Base-by-base conservation (phyloP, 2,888 invertebrate genomes). In the Scotopteryx bipunctaria region DNA sequence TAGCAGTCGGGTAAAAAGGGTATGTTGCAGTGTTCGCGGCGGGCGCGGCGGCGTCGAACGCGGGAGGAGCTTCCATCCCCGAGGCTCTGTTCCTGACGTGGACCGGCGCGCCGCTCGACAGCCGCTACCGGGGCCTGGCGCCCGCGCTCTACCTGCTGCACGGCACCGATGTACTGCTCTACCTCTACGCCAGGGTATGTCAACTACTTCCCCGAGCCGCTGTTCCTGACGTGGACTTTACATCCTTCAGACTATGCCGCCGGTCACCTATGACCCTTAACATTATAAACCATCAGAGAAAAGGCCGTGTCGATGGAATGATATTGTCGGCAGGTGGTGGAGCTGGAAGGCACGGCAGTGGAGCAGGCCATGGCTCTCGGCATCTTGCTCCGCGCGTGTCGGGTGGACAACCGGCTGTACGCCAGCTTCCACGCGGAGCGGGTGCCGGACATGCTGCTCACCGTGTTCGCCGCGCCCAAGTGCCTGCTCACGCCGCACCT, bases 331-430 rank as follows among this genome's bases (percentile, higher is more conserved):
- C 21, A 94, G 94, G 91, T 94, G 54, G 94, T 95, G 13, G 95
- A 95, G 69, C 72, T 94, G 11, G 87, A 91, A 3, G 91, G 92
- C 6, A 84, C 76, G 3, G 91, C 92, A 3, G 85, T 83, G 42
- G 91, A 92, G 38, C 94, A 95, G 73, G 93, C 94, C 1, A 64
- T 82, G 57, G 94, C 94, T 1, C 78, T 95, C 54, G 88, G 92
- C 47, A 71, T 92, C 8, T 70, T 94, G 36, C 82, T 95, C 13
- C 91, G 91, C 27, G 82, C 93, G 45, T 91, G 92, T 11, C 91
- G 92, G 31, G 87, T 91, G 3, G 94, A 94, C 74, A 86, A 91
- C 11, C 91, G 93, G 15, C 82, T 94, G 11, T 86, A 92, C 71
- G 91, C 92, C n/a, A 89, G 91, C 71, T 92, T 94, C 72, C 84